These are phyloP conservation scores for Ahaetulla prasina DNA, from an alignment of 2,113 vertebrate species.

Conservation along the genomic window DNA sequence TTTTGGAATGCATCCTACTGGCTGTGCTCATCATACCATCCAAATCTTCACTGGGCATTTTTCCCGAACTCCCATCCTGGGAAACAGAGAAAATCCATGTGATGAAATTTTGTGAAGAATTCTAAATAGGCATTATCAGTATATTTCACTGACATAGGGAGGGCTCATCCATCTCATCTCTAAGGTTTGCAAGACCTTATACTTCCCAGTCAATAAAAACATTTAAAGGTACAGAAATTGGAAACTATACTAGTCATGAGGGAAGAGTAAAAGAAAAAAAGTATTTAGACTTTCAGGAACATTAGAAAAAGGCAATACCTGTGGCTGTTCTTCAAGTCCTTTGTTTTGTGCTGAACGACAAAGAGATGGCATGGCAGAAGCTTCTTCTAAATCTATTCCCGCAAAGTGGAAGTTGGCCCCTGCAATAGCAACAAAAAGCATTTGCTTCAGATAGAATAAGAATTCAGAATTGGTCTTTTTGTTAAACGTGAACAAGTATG, in stretches of 20 bases:
- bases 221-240: background rate
- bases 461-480: background rate
- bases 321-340: constrained; percentile 38
- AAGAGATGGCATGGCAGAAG: rapidly evolving
- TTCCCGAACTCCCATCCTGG: constrained; percentile 68
- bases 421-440: constrained; percentile 43
- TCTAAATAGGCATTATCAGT: background rate
- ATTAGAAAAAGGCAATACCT: constrained; percentile 58
- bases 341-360: background rate
- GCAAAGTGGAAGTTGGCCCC: constrained; percentile 53
- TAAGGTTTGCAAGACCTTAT: background rate
- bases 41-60: constrained; percentile 63
- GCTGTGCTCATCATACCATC: constrained; percentile 38
- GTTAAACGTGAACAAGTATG: background rate
- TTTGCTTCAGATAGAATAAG: background rate
- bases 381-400: constrained; percentile 51
- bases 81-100: rapidly evolving
- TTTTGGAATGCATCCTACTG: constrained; percentile 74
- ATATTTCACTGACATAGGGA: background rate
- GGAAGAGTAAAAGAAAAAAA: background rate
- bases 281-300: background rate
- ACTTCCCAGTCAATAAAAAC: background rate
- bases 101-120: background rate
- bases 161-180: background rate
- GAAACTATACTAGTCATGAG: background rate